Conservation (phyloP, 1,140 invertebrate genomes). For the Rhyzopertha dominica region DNA sequence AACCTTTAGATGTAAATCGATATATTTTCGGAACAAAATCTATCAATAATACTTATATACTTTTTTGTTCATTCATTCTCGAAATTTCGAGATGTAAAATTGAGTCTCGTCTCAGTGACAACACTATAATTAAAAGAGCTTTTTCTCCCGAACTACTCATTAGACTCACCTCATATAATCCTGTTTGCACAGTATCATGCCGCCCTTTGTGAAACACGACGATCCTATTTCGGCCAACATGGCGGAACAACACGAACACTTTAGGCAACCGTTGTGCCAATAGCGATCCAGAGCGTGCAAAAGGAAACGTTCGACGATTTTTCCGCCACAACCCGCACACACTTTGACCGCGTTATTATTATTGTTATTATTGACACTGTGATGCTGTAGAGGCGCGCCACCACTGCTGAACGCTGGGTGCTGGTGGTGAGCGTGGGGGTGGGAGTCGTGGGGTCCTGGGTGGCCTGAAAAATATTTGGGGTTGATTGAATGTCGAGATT, state of each 20-base stretch:
- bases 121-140: too few species aligned
- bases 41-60: too few species aligned
- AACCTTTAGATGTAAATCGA: too few species aligned
- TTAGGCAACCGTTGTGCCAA: constrained; percentile 90
- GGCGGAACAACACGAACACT: constrained; percentile 82
- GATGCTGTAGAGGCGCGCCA: constrained; percentile 39
- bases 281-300: constrained; percentile 85
- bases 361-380: constrained; percentile 52
- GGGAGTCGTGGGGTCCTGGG: constrained; percentile 34
- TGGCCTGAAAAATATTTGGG: constrained; percentile 41
- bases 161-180: constrained; percentile 84
- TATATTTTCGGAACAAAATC: too few species aligned
- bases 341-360: constrained; percentile 56
- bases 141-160: too few species aligned
- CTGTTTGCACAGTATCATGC: constrained; percentile 89
- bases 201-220: constrained; percentile 85
- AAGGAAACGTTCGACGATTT: constrained; percentile 84
- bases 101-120: too few species aligned
- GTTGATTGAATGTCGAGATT: too few species aligned
- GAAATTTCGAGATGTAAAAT: too few species aligned
- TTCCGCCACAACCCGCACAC: constrained; percentile 64
- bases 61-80: too few species aligned
- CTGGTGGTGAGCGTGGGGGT: constrained; percentile 38
- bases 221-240: constrained; percentile 82
- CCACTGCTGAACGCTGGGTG: constrained; percentile 38